Base-by-base conservation (phyloP, 2,888 invertebrate species). In the Fragum fragum region DNA sequence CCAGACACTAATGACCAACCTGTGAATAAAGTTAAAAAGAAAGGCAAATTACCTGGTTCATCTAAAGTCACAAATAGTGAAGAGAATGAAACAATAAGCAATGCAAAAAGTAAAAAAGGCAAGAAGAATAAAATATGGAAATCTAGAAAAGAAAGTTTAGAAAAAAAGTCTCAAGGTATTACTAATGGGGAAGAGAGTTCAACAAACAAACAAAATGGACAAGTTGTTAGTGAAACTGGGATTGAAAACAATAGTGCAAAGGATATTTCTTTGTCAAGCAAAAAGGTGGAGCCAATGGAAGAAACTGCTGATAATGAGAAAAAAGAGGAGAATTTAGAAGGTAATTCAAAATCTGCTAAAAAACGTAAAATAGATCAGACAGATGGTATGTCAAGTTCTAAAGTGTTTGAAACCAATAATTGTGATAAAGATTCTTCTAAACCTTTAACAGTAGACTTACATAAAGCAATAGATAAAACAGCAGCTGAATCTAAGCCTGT, bases 1-100 rank as follows among this genome's bases (percentile, higher is more conserved):
- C 36, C 71, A 21, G 78, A 75, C 1, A 28, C 53, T 11, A 21
- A 36, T 16, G 71, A 55, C n/a, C 36, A 55, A 14, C 69, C 52
- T 14, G 28, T n/a, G 0, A 70, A 11, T 28, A 47, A 70, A 3
- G 23, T 52, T 5, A 32, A 53, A 55, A 55, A 26, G 23, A 53
- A 53, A 7, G 53, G 11, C n/a, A 66, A 39, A 66, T 42, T 42
- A 28, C 1, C 14, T 6, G 14, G n/a, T 16, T 9, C 21, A 6
- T 1, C 32, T 18, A 61, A 32, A 32, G 66, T 21, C 14, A 36
- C 32, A 29, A 42, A 23, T 1, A 66, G 36, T 47, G 47, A 47
- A 47, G n/a, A 47, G 2, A 18, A 14, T 18, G 47, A 47, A 47
- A 47, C 3, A 47, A 18, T 32, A 1, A 66, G n/a, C 18, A 66